Evolutionary conservation across 2,113 vertebrate genomes (phyloP), one percentile per base, ranked within the genome.

Genomic region (Laticauda colubrina): DNA sequence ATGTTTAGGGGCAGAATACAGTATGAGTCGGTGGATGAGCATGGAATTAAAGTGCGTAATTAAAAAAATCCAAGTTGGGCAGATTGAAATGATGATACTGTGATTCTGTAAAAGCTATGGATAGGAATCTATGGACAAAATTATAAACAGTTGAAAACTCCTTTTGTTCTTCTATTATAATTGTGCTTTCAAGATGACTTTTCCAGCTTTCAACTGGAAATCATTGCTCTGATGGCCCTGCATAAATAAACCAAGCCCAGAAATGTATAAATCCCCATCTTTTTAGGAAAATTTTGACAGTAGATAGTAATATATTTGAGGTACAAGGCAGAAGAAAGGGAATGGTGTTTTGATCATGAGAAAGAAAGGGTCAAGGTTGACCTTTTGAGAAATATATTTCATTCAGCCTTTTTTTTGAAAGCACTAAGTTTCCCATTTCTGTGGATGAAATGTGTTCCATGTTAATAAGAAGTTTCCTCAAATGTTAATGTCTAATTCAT

Each of bases 401-500:
- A 95, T 85, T 0, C 48, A 91, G 94, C 94, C 91, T 92, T 48
- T 21, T 95, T 93, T 87, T 39, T 96, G 90, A 96, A 94, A 61
- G 43, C 34, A 48, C 55, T 85, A 23, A 87, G 69, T 92, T 89
- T n/a, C 61, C 90, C 0, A 94, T 94, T 96, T 96, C 92, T 57
- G 26, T 39, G 94, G 87, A 94, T 92, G 91, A 96, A 96, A 95
- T 92, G 61, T 59, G 26, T 61, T 96, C 93, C 43, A 39, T 59
- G 61, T 21, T 94, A 96, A 92, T 57, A 93, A 97, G n/a, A 26
- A 10, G 85, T 94, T 93, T 95, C 87, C 92, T 93, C 90, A 94
- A 94, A 94, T 95, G 94, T 88, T 93, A 95, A 93, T 43, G 92
- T 91, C 87, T 95, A 94, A 93, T 96, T 94, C 95, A 53, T 90